Conservation (phyloP, 2,888 invertebrate species). For the Meganola albula region DNA sequence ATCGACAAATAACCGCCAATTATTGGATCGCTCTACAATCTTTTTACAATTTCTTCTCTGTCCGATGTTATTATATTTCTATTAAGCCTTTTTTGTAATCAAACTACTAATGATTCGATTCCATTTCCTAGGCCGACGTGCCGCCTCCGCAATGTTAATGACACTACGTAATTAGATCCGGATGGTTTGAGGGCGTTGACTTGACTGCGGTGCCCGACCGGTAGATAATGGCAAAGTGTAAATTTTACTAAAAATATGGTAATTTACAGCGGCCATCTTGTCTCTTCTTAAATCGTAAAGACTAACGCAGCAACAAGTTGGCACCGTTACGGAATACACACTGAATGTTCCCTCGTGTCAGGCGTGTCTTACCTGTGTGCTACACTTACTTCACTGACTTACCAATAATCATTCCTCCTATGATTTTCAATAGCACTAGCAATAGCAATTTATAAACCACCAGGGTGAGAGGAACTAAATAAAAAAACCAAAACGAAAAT, state of each 20-base stretch:
- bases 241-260: constrained; percentile 73
- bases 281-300: constrained; percentile 33
- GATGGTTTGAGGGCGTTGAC: constrained; percentile 74
- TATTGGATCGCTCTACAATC: constrained; percentile 77
- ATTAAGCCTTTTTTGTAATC: constrained; percentile 79
- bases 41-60: constrained; percentile 77
- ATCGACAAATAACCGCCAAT: constrained; percentile 78
- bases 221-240: constrained; percentile 67
- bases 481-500: no score
- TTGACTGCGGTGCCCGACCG: constrained; percentile 60
- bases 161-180: constrained; percentile 76
- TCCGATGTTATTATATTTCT: constrained; percentile 76
- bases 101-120: constrained; percentile 78
- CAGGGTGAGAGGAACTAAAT: no score
- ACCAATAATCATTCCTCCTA: no score
- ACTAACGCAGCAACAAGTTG: constrained; percentile 34
- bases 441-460: no score
- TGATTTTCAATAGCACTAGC: no score
- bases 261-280: constrained; percentile 58
- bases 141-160: constrained; percentile 73
- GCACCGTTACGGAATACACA: constrained; percentile 17
- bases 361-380: no score
- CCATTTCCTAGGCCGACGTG: constrained; percentile 78
- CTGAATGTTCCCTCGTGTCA: no score
- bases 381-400: no score